These are phyloP conservation scores for Lycodopsis pacificus DNA, from an alignment of 2,797 vertebrate genomes.

Conservation along the genomic window DNA sequence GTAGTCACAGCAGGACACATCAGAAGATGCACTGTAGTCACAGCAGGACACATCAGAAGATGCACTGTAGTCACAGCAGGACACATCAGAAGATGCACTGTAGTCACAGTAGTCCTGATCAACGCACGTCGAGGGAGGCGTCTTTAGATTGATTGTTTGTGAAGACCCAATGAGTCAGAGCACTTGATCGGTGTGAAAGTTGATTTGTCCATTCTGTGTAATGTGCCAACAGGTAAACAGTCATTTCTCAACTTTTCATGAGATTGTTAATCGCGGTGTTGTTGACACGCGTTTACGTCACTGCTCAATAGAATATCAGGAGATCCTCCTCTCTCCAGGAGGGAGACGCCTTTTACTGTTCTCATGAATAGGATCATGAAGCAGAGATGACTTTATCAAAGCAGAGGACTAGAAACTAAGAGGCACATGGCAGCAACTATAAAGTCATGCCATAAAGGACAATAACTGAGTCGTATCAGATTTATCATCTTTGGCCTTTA, in stretches of 20 bases:
- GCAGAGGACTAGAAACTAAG: not conserved
- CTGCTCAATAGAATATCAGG: conserved; percentile 34
- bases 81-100: too few species aligned
- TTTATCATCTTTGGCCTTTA: not conserved
- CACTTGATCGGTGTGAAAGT: conserved; percentile 33
- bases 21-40: too few species aligned
- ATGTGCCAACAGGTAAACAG: conserved; percentile 66
- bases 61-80: too few species aligned
- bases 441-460: not conserved
- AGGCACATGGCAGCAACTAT: not conserved
- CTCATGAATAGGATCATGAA: conserved; percentile 14
- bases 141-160: conserved; percentile 13
- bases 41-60: too few species aligned
- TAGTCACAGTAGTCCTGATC: too few species aligned
- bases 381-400: not conserved
- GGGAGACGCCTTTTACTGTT: not conserved
- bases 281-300: conserved; percentile 56
- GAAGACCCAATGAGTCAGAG: conserved; percentile 31
- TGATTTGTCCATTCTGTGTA: conserved; percentile 43
- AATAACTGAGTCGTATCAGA: not conserved
- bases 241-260: conserved; percentile 48
- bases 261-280: conserved; percentile 61
- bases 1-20: too few species aligned
- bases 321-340: conserved; percentile 36
- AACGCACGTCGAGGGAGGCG: not conserved